Conservation (phyloP, 2,797 vertebrate genomes). For the Sebastes taczanowskii region DNA sequence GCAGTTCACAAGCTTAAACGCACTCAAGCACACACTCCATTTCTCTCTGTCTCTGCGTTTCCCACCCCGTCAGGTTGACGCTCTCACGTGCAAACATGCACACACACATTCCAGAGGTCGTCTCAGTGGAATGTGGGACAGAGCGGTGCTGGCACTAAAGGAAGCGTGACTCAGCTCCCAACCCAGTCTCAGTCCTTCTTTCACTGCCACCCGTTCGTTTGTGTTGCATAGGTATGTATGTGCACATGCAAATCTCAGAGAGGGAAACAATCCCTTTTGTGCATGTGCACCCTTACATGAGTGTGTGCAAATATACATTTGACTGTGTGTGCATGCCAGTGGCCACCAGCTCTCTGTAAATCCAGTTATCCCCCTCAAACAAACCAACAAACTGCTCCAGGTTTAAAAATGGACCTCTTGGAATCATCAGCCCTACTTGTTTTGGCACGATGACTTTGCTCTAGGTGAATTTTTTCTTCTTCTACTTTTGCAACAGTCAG, state of each 20-base stretch:
- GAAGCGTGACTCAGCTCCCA: slow-evolving; percentile 80
- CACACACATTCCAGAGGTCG: slow-evolving; percentile 80
- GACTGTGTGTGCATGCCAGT: slow-evolving; percentile 51
- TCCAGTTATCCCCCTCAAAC: slow-evolving; percentile 76
- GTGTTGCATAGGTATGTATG: neutral
- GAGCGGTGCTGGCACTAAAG: slow-evolving; percentile 69
- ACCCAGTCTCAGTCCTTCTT: slow-evolving; percentile 46
- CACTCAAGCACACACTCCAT: neutral
- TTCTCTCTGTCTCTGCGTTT: slow-evolving; percentile 10
- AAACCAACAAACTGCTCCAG: slow-evolving; percentile 76
- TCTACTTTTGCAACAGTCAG: slow-evolving; percentile 59
- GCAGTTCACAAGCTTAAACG: neutral
- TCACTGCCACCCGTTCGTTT: slow-evolving; percentile 12
- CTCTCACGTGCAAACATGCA: slow-evolving; percentile 55
- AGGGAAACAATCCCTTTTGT: neutral
- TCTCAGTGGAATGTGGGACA: slow-evolving; percentile 80
- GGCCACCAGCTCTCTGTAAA: slow-evolving; percentile 69
- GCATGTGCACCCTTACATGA: neutral
- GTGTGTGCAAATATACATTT: slow-evolving; percentile 12
- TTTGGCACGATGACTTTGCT: slow-evolving; percentile 83
- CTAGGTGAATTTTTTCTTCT: slow-evolving; percentile 66
- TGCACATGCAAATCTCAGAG: neutral
- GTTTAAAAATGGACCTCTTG: slow-evolving; percentile 83
- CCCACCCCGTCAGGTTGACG: slow-evolving; percentile 42
- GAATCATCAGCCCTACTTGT: slow-evolving; percentile 86